Evolutionary conservation across 1,140 invertebrate species (phyloP).

Genomic region (Parasteatoda tepidariorum): DNA sequence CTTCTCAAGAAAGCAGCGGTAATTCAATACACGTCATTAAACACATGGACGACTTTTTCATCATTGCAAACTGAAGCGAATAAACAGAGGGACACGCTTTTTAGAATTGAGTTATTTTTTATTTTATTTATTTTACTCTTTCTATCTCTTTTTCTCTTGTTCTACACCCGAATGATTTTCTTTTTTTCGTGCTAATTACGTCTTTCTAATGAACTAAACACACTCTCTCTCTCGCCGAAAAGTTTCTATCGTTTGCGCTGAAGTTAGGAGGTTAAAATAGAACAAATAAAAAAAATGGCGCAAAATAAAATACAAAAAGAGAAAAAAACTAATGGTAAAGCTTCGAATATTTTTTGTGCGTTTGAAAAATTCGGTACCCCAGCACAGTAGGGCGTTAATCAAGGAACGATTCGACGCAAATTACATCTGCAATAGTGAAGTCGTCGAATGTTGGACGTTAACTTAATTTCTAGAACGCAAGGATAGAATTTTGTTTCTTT

Average conservation of each 20-base stretch:
- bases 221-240: slow-evolving; percentile 13
- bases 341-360: slow-evolving; percentile 40
- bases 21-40: slow-evolving; percentile 59
- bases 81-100: slow-evolving; percentile 57
- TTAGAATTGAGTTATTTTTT: slow-evolving; percentile 33
- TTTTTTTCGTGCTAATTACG: slow-evolving; percentile 48
- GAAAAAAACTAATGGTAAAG: slow-evolving; percentile 40
- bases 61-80: slow-evolving; percentile 50
- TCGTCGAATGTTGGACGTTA: slow-evolving; percentile 41
- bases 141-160: slow-evolving; percentile 1
- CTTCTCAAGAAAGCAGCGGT: slow-evolving; percentile 18
- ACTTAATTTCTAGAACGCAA: slow-evolving; percentile 55
- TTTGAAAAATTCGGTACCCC: slow-evolving; percentile 47
- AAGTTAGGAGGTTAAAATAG: slow-evolving; percentile 8
- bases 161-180: slow-evolving; percentile 39
- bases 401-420: slow-evolving; percentile 54
- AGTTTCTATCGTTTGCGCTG: not conserved
- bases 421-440: slow-evolving; percentile 37
- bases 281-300: not conserved
- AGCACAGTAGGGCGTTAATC: slow-evolving; percentile 43
- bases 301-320: not conserved
- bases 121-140: not conserved
- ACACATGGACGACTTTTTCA: slow-evolving; percentile 54
- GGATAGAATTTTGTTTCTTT: slow-evolving; percentile 12
- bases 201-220: slow-evolving; percentile 52